A percentile compares a stretch with the other conserved stretches of the same genome.
These are phyloP conservation scores for Moxostoma hubbsi DNA, from an alignment of 2,797 vertebrate genomes.

Conservation along the genomic window DNA sequence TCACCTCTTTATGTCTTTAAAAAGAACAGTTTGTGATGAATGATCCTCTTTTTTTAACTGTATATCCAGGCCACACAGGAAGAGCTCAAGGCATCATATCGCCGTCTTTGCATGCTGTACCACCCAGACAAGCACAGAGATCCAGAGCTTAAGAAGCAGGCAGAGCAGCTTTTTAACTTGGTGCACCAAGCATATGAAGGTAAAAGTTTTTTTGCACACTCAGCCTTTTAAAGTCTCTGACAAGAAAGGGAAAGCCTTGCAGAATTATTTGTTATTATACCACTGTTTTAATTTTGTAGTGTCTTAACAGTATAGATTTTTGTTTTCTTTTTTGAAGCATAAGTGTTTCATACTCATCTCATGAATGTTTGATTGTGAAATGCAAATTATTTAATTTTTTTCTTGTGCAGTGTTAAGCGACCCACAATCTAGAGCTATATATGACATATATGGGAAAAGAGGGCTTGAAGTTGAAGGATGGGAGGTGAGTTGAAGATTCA, in stretches of 20 bases:
- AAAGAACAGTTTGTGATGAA: background rate
- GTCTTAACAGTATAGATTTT: background rate
- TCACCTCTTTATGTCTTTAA: background rate
- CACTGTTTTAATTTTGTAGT: background rate
- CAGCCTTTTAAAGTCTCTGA: background rate
- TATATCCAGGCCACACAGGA: constrained; percentile 90
- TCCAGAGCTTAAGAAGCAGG: constrained; percentile 92
- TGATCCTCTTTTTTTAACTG: background rate
- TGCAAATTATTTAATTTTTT: constrained; percentile 18
- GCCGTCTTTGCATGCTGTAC: constrained; percentile 96
- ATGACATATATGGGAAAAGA: constrained; percentile 97
- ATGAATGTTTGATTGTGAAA: constrained; percentile 17
- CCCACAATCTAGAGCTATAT: constrained; percentile 95
- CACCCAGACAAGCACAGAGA: constrained; percentile 98
- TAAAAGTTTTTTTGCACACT: constrained; percentile 64
- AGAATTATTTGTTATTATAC: background rate
- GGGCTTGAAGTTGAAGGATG: constrained; percentile 98
- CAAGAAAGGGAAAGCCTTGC: background rate
- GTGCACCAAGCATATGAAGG: constrained; percentile 98
- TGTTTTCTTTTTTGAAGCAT: background rate
- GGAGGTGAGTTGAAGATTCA: constrained; percentile 85
- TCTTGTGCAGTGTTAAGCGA: constrained; percentile 90
- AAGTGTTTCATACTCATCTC: background rate
- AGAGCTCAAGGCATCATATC: constrained; percentile 94
- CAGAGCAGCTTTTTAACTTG: constrained; percentile 95